A percentile compares a stretch with the other conserved stretches of the same genome.
These are phyloP conservation scores for Atopsyche davidsoni DNA, from an alignment of 1,140 invertebrate species.

Conservation along the genomic window DNA sequence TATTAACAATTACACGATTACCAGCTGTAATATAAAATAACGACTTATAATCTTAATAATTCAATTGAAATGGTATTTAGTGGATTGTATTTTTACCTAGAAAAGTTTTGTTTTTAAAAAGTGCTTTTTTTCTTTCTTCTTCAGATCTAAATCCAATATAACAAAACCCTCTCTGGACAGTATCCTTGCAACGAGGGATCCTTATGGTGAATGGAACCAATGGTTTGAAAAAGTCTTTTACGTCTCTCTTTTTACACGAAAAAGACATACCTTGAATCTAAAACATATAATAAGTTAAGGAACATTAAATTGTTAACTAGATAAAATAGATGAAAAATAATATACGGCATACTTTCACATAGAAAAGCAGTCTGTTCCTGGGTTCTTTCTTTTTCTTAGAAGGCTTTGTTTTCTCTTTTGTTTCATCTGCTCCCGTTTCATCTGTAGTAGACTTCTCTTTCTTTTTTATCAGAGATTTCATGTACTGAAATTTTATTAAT, in stretches of 20 bases:
- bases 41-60: constrained; percentile 1
- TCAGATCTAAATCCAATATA: constrained; percentile 86
- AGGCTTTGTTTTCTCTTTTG: constrained; percentile 31
- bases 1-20: constrained; percentile 58
- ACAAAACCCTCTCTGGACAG: constrained; percentile 75
- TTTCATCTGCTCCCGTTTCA: constrained; percentile 31
- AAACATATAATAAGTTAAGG: constrained; percentile 20
- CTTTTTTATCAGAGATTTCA: constrained; percentile 54
- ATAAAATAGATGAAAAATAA: constrained; percentile 8
- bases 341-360: constrained; percentile 47
- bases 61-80: neutral
- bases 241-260: constrained; percentile 68
- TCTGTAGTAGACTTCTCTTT: constrained; percentile 36
- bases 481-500: constrained; percentile 46
- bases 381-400: constrained; percentile 41
- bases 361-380: constrained; percentile 51
- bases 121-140: constrained; percentile 71
- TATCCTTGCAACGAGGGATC: constrained; percentile 53
- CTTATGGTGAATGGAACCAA: constrained; percentile 72
- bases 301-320: constrained; percentile 10
- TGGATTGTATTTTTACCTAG: constrained; percentile 51
- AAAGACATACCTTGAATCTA: constrained; percentile 61
- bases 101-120: constrained; percentile 83
- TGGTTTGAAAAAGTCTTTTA: constrained; percentile 81
- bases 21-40: constrained; percentile 46